Percentiles rank a stretch among this genome's conserved stretches.
Evolutionary conservation across 1,140 invertebrate genomes (phyloP).

Genomic region (Tigriopus japonicus): DNA sequence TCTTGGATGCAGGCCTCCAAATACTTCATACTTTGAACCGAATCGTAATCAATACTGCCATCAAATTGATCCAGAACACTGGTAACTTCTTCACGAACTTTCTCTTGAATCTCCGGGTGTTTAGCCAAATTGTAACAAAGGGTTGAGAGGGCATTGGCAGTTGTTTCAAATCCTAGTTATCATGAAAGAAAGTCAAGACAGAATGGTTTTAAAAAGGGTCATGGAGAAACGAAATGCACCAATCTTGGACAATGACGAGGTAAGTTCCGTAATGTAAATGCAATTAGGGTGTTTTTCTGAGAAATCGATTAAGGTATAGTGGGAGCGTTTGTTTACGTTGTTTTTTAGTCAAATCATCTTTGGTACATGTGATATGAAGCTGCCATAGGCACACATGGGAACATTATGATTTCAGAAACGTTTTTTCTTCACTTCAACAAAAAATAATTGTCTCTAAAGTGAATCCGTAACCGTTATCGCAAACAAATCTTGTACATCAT

Average conservation of each 20-base stretch:
- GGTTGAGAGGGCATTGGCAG: background rate
- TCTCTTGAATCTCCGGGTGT: constrained; percentile 1
- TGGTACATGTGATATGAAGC: no score
- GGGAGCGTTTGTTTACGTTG: background rate
- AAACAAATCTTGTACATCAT: no score
- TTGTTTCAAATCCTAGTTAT: background rate
- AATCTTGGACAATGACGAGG: background rate
- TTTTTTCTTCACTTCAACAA: no score
- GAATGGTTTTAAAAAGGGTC: background rate
- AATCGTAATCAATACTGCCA: background rate
- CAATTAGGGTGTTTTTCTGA: no score
- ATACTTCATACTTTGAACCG: constrained; percentile 32
- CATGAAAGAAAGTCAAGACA: background rate
- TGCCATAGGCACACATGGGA: no score
- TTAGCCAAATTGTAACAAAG: background rate
- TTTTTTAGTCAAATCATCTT: no score
- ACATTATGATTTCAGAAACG: no score
- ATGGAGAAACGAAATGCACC: background rate
- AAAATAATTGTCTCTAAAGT: no score
- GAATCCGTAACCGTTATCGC: no score
- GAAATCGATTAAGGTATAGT: background rate
- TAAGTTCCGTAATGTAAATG: background rate
- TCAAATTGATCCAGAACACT: background rate
- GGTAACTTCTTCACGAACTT: background rate
- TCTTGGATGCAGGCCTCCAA: constrained; percentile 44